Percentiles rank a stretch among this genome's conserved stretches.
phyloP scores from a whole-genome alignment of 2,888 invertebrate species.

The Caenorhabditis sp. region DNA sequence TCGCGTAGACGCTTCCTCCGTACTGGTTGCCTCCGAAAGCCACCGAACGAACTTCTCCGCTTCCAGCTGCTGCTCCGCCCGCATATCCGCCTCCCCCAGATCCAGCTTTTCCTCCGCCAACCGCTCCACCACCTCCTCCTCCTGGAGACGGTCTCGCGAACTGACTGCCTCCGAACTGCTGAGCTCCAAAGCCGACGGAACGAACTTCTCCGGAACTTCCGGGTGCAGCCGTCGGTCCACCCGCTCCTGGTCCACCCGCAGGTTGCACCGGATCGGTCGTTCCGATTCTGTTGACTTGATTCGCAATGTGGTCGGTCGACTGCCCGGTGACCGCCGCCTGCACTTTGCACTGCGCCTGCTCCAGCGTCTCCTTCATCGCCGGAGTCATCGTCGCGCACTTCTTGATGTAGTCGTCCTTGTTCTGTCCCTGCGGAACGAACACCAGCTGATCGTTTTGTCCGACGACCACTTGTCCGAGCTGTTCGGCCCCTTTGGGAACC shows the following conservation, averaged over 20 bases:
- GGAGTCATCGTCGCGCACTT: slow-evolving; percentile 19
- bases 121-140: slow-evolving; percentile 21
- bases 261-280: slow-evolving; percentile 21
- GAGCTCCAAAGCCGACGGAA: slow-evolving; percentile 36
- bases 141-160: slow-evolving; percentile 18
- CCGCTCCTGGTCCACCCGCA: slow-evolving; percentile 1
- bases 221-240: too few relatives aligned
- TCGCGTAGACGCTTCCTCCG: slow-evolving; percentile 38
- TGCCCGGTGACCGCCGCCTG: slow-evolving; percentile 52
- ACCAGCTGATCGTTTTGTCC: slow-evolving; percentile 47
- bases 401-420: slow-evolving; percentile 34
- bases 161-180: slow-evolving; percentile 37
- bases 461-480: slow-evolving; percentile 43
- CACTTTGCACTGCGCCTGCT: slow-evolving; percentile 30
- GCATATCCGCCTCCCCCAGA: slow-evolving; percentile 11
- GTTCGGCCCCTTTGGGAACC: slow-evolving; percentile 21
- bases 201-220: slow-evolving; percentile 25
- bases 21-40: slow-evolving; percentile 21
- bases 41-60: slow-evolving; percentile 31
- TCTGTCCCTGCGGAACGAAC: slow-evolving; percentile 46
- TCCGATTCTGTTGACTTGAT: slow-evolving; percentile 33
- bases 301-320: slow-evolving; percentile 33
- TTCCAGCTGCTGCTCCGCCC: slow-evolving; percentile 16
- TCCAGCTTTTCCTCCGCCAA: slow-evolving; percentile 1
- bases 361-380: slow-evolving; percentile 30